These are phyloP conservation scores for Amblyopsis rosae DNA, from an alignment of 2,113 vertebrate genomes.

Conservation along the genomic window DNA sequence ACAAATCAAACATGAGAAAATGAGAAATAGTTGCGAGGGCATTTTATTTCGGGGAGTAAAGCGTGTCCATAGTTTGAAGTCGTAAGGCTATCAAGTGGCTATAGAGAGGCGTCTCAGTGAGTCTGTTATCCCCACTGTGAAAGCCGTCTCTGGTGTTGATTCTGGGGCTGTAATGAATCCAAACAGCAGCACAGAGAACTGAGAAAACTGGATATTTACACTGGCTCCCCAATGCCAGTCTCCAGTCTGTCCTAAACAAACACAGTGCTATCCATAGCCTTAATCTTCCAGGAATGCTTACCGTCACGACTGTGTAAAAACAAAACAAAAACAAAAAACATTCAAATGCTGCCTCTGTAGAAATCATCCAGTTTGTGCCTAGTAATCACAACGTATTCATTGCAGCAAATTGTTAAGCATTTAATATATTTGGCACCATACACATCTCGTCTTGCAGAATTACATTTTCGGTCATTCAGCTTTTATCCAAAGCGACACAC, in stretches of 20 bases:
- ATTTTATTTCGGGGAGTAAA: slow-evolving; percentile 32
- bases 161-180: slow-evolving; percentile 50
- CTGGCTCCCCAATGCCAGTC: slow-evolving; percentile 44
- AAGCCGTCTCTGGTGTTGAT: slow-evolving; percentile 66
- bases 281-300: slow-evolving; percentile 43
- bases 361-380: neutral
- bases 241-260: slow-evolving; percentile 42
- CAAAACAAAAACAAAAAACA: slow-evolving; percentile 6
- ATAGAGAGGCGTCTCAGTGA: slow-evolving; percentile 50
- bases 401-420: no score
- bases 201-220: slow-evolving; percentile 57
- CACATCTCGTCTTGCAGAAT: no score
- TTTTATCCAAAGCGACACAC: no score
- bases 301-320: slow-evolving; percentile 7
- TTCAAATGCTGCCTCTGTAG: neutral
- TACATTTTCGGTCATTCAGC: no score
- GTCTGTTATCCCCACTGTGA: slow-evolving; percentile 61
- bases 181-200: slow-evolving; percentile 47
- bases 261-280: slow-evolving; percentile 38
- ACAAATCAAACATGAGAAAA: slow-evolving; percentile 41
- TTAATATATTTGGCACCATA: no score
- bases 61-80: slow-evolving; percentile 40
- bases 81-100: slow-evolving; percentile 35
- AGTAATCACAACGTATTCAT: no score
- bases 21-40: slow-evolving; percentile 18